Evolutionary conservation across 2,888 invertebrate species (phyloP).

Genomic region (Hoplodrina blanda): DNA sequence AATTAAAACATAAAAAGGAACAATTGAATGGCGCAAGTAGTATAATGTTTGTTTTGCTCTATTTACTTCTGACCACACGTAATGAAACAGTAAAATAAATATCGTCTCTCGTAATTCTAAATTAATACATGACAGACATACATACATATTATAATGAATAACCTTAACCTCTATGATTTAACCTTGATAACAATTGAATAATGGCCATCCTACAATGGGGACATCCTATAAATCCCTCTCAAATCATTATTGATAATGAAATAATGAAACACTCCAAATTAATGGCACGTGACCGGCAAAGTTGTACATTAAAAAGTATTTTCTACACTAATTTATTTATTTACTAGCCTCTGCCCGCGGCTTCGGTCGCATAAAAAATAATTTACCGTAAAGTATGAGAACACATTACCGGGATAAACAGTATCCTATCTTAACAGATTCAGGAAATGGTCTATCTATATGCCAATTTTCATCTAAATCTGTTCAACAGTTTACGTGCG

Average conservation of each 20-base stretch:
- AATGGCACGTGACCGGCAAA: conserved; percentile 4
- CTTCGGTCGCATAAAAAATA: too few species aligned
- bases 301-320: background rate
- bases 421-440: too few species aligned
- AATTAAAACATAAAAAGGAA: conserved; percentile 41
- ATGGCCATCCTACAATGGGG: conserved; percentile 58
- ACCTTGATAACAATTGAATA: conserved; percentile 70
- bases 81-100: conserved; percentile 53
- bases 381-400: too few species aligned
- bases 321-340: too few species aligned
- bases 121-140: conserved; percentile 38
- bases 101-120: conserved; percentile 44
- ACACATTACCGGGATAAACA: too few species aligned
- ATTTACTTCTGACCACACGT: conserved; percentile 46
- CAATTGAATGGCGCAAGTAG: conserved; percentile 34
- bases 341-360: too few species aligned
- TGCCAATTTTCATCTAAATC: too few species aligned
- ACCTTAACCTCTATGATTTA: conserved; percentile 64
- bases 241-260: conserved; percentile 56
- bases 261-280: conserved; percentile 40
- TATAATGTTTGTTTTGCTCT: conserved; percentile 26
- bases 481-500: too few species aligned
- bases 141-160: too few species aligned
- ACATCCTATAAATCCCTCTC: conserved; percentile 63
- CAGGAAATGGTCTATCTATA: too few species aligned